Conservation (phyloP, 1,140 invertebrate genomes). For the Drosophila suzukii region DNA sequence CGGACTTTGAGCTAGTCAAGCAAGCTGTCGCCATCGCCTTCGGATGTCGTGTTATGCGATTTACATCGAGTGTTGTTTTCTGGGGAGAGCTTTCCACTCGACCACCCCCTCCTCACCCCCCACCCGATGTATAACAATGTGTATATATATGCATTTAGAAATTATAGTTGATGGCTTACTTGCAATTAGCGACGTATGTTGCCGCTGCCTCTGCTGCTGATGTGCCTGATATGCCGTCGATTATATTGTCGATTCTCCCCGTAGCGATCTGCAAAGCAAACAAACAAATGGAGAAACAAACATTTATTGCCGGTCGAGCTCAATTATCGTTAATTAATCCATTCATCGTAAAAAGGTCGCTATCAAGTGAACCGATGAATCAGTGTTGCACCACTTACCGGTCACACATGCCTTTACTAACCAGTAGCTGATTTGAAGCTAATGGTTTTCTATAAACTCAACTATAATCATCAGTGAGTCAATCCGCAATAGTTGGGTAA, state of each 20-base stretch:
- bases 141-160: slow-evolving; percentile 36
- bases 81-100: slow-evolving; percentile 36
- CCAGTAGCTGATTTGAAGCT: slow-evolving; percentile 2
- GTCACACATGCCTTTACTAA: slow-evolving; percentile 3
- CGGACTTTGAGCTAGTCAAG: slow-evolving; percentile 79
- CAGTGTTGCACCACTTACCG: slow-evolving; percentile 24
- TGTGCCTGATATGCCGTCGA: slow-evolving; percentile 25
- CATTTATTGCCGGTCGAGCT: slow-evolving; percentile 11
- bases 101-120: background rate
- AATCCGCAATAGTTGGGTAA: background rate
- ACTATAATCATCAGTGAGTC: background rate
- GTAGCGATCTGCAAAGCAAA: slow-evolving; percentile 63
- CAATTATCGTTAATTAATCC: slow-evolving; percentile 38
- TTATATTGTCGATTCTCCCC: slow-evolving; percentile 32
- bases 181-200: slow-evolving; percentile 40
- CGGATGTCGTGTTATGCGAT: slow-evolving; percentile 73
- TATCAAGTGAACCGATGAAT: slow-evolving; percentile 25
- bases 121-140: slow-evolving; percentile 9
- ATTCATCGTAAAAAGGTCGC: slow-evolving; percentile 30
- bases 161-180: slow-evolving; percentile 47
- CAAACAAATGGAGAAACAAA: slow-evolving; percentile 38
- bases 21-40: slow-evolving; percentile 73
- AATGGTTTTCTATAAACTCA: background rate
- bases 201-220: slow-evolving; percentile 4
- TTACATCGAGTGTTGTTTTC: slow-evolving; percentile 58